Conservation (phyloP, 2,113 vertebrate species). For the Phrynosoma platyrhinos region DNA sequence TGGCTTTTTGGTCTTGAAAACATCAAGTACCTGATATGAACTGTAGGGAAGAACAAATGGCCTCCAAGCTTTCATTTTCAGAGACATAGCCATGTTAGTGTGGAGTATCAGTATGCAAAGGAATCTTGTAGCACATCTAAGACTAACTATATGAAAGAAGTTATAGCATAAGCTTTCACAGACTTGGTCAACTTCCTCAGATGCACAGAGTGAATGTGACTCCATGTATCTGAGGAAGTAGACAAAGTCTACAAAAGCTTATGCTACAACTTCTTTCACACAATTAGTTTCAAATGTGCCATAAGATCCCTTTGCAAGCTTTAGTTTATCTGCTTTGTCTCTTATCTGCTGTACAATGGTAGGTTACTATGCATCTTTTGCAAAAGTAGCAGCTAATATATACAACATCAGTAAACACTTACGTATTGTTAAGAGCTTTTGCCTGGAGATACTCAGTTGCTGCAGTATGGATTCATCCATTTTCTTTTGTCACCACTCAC, state of each 20-base stretch:
- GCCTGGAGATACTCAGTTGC: neutral
- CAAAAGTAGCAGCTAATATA: neutral
- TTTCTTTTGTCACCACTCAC: neutral
- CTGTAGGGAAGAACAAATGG: neutral
- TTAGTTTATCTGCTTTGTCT: neutral
- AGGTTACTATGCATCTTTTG: neutral
- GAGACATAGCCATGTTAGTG: too few relatives aligned
- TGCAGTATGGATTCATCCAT: neutral
- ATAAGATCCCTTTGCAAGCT: too few relatives aligned
- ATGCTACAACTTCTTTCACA: too few relatives aligned
- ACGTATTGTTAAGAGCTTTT: neutral
- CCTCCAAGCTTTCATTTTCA: neutral
- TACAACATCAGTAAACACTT: neutral
- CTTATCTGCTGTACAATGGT: neutral
- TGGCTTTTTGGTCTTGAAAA: neutral
- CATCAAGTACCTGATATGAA: neutral
- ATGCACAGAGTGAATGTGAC: too few relatives aligned
- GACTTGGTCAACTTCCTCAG: too few relatives aligned
- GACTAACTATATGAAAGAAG: too few relatives aligned
- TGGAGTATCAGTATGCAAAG: too few relatives aligned
- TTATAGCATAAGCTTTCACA: too few relatives aligned
- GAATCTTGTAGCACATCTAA: too few relatives aligned
- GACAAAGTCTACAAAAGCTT: too few relatives aligned
- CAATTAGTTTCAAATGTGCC: too few relatives aligned
- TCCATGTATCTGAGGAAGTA: too few relatives aligned